Evolutionary conservation across 1,140 invertebrate genomes (phyloP), one percentile per base, ranked within the genome.

Genomic region (Drosophila ercepeae): DNA sequence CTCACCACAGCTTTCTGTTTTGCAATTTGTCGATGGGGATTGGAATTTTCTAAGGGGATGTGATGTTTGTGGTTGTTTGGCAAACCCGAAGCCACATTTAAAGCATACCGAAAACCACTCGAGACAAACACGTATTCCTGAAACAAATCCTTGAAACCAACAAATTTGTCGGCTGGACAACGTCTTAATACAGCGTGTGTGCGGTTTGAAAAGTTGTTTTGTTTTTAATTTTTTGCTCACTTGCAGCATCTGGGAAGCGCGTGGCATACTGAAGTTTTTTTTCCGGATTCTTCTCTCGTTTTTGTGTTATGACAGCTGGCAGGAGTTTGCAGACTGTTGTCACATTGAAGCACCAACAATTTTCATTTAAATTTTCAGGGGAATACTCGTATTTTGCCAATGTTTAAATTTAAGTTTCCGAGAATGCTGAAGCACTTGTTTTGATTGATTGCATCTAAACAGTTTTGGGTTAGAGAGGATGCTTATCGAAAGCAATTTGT

Each of bases 401-500:
- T n/a, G n/a, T 51, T 71, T 25, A 52, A 69, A 41, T 60, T 71
- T 34, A 60, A 58, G 34, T 48, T 71, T 18, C 23, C 44, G 50
- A 9, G 3, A 0, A 54, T 27, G 4, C 7, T n/a, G 14, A 18
- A 3, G 14, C 14, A 39, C 64, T 27, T 9, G 16, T 39, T 42
- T 51, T 53, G 60, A 67, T 67, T 67, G 46, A 67, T 67, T 45
- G 39, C 27, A 68, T 53, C 64, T 42, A 45, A 67, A 67, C 16
- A 1, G 45, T 18, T 23, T 65, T 14, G 14, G 36, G 36, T 13
- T 65, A 44, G 46, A 39, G 4, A 32, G 48, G n/a, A n/a, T n/a
- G n/a, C 39, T 53, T 67, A 68, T 67, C 39, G 48, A 29, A 52
- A 49, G 46, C 64, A 67, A 53, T 67, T 67, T 67, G 46, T 19